Evolutionary conservation across 2,113 vertebrate species (phyloP).

Genomic region (Colaptes auratus): DNA sequence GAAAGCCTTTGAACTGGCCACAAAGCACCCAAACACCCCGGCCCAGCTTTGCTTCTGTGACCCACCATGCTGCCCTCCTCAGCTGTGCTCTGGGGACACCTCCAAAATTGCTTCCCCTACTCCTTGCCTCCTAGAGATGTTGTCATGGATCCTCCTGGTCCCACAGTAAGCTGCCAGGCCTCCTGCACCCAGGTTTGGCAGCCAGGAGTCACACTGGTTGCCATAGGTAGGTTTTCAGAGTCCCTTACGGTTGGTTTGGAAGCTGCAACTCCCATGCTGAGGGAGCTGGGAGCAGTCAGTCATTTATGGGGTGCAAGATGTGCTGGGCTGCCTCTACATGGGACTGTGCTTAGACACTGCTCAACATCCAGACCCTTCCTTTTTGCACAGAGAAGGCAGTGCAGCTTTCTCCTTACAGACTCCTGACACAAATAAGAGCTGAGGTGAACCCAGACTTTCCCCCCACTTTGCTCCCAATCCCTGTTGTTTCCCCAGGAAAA

Average conservation of each 20-base stretch:
- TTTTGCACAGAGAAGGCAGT: background rate
- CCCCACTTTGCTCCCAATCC: background rate
- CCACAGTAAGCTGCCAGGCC: fast-evolving
- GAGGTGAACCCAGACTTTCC: background rate
- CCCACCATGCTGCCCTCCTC: fast-evolving
- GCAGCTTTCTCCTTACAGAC: background rate
- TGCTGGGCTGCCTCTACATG: background rate
- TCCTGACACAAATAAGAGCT: background rate
- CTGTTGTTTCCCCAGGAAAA: background rate
- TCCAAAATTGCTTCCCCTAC: background rate
- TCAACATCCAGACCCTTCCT: background rate
- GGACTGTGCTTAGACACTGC: fast-evolving
- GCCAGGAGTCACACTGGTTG: fast-evolving
- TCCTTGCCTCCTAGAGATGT: background rate
- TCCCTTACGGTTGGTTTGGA: fast-evolving
- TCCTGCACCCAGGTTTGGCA: fast-evolving
- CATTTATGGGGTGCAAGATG: background rate
- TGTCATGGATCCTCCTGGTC: background rate
- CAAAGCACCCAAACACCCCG: fast-evolving
- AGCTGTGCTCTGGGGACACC: fast-evolving
- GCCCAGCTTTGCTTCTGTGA: background rate
- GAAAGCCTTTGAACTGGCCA: background rate
- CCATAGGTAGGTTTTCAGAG: fast-evolving
- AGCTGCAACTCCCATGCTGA: fast-evolving
- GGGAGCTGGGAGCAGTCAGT: background rate